These are phyloP conservation scores for Pachyuromys duprasi DNA, from an alignment of 2,797 vertebrate species.

Conservation along the genomic window DNA sequence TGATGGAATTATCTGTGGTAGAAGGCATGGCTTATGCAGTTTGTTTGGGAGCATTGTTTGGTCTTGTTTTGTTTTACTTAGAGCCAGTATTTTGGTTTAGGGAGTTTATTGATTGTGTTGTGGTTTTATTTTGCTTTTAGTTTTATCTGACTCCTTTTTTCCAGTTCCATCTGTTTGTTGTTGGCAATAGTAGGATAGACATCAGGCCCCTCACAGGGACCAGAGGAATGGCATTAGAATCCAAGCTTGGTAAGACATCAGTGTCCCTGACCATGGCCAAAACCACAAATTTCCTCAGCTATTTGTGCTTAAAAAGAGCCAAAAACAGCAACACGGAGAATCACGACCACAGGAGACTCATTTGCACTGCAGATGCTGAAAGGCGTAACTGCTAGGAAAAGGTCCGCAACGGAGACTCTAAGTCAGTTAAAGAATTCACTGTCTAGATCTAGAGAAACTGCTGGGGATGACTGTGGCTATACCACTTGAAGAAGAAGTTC, in stretches of 20 bases:
- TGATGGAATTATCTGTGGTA: background rate
- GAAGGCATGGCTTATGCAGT: background rate
- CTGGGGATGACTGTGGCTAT: background rate
- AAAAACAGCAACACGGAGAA: background rate
- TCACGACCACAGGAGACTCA: background rate
- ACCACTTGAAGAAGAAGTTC: background rate
- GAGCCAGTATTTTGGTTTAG: background rate
- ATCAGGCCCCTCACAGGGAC: background rate
- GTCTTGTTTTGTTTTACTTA: background rate
- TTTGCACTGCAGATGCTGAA: background rate
- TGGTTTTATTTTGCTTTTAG: background rate
- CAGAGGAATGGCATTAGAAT: background rate
- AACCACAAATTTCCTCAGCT: background rate
- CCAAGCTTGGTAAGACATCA: background rate
- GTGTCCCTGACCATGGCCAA: background rate
- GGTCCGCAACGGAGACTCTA: background rate
- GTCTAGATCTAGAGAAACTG: background rate
- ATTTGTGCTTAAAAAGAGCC: background rate
- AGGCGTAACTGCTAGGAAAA: background rate
- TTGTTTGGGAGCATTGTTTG: background rate
- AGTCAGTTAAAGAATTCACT: constrained; percentile 12
- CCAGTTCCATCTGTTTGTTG: background rate
- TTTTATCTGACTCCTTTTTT: constrained; percentile 39
- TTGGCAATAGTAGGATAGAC: background rate
- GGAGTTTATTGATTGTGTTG: background rate